A percentile compares a stretch with the other conserved stretches of the same genome.
Conservation (phyloP, 2,113 vertebrate species). For the Pleuronectes platessa region DNA sequence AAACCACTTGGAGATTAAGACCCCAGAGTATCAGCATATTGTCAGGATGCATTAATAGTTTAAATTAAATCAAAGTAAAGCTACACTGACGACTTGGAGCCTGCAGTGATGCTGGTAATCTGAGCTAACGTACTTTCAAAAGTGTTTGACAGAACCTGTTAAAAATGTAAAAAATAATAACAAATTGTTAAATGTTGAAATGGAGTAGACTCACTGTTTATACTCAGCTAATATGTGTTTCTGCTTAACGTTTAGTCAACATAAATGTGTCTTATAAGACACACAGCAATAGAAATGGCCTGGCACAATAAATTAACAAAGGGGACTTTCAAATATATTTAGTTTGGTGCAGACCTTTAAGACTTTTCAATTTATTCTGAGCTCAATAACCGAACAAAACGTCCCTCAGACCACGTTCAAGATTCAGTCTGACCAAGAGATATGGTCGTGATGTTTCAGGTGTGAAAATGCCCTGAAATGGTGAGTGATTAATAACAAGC, state of each 20-base stretch:
- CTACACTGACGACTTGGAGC: constrained; percentile 9
- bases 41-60: constrained; percentile 26
- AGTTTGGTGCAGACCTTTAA: too few relatives aligned
- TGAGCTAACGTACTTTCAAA: neutral
- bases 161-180: neutral
- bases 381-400: too few relatives aligned
- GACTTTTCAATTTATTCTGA: too few relatives aligned
- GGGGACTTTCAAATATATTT: too few relatives aligned
- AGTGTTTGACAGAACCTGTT: neutral
- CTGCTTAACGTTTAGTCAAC: neutral
- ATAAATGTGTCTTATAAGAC: too few relatives aligned
- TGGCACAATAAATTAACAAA: too few relatives aligned
- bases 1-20: constrained; percentile 4
- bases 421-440: too few relatives aligned
- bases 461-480: too few relatives aligned
- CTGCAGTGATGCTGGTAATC: neutral
- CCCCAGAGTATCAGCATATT: constrained; percentile 6
- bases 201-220: neutral
- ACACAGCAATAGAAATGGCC: too few relatives aligned
- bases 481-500: too few relatives aligned
- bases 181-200: neutral
- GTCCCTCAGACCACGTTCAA: too few relatives aligned
- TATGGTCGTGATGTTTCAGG: too few relatives aligned
- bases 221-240: neutral
- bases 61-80: constrained; percentile 1